Evolutionary conservation across 2,888 invertebrate genomes (phyloP), one percentile per base, ranked within the genome.

Genomic region (Helleia helle): DNA sequence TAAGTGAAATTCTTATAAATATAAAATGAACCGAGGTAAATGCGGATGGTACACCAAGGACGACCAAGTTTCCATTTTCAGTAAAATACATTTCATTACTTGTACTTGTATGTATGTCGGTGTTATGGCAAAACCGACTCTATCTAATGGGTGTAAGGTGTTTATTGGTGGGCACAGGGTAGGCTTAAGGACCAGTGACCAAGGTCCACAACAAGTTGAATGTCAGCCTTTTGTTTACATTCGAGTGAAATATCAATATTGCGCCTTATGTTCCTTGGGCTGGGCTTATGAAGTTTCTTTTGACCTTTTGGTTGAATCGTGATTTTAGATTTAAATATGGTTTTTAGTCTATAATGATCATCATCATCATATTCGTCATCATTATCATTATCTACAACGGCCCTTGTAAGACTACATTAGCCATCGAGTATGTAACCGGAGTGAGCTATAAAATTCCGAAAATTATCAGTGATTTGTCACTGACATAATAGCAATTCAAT

Each of bases 51-150:
- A 80, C 77, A 72, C 58, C 80, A 81, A 81, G 80, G 80, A 53
- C 69, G 70, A 69, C 80, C 81, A 65, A 79, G 80, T 79, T 81
- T 77, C 79, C 81, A 79, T 81, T 83, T 83, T 81, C 81, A 83
- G 81, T 71, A 71, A 72, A 74, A 80, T 77, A 67, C 57, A 73
- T 69, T 65, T 55, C n/a, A n/a, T n/a, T n/a, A n/a, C n/a, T n/a
- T n/a, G n/a, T n/a, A 37, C 38, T 28, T 18, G 30, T n/a, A n/a
- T n/a, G 30, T 7, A 9, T 17, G 7, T 15, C 1, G 25, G 24
- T 25, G 13, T 15, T 43, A 47, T 39, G n/a, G n/a, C n/a, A 15
- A 41, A 11, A 52, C 42, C 46, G 40, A 55, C 39, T 44, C 54
- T 50, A 40, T 1, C 0, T 2, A 0, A 12, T 36, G 1, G 2